Conservation (phyloP, 2,888 invertebrate genomes). For the Polyommatus iphigenia region DNA sequence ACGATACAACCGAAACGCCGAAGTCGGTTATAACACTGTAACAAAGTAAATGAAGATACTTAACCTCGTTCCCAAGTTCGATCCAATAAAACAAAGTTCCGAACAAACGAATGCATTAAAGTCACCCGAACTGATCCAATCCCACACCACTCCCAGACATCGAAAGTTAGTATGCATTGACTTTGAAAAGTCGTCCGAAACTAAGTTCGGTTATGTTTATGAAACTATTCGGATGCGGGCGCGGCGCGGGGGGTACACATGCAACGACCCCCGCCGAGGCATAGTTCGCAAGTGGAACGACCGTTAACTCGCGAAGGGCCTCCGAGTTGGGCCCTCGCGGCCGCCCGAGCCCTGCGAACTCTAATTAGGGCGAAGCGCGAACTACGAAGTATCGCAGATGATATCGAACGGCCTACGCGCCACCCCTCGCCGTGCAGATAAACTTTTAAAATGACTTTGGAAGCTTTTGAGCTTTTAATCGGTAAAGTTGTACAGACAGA, state of each 20-base stretch:
- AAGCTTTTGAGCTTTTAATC: constrained; percentile 82
- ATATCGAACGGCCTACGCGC: constrained; percentile 72
- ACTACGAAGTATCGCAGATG: constrained; percentile 75
- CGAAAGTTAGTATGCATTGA: constrained; percentile 81
- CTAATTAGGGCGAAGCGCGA: constrained; percentile 68
- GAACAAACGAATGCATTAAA: constrained; percentile 80
- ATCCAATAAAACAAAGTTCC: constrained; percentile 75
- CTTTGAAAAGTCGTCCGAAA: constrained; percentile 81
- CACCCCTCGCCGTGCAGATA: constrained; percentile 73
- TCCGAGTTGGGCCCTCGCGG: constrained; percentile 38
- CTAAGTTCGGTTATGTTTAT: constrained; percentile 81
- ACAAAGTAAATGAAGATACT: constrained; percentile 64
- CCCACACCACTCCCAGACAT: constrained; percentile 78
- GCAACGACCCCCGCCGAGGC: constrained; percentile 79
- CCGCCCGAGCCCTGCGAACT: constrained; percentile 52
- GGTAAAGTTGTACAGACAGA: constrained; percentile 82
- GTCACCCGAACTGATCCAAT: constrained; percentile 76
- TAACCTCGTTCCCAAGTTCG: constrained; percentile 70
- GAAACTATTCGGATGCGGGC: constrained; percentile 79
- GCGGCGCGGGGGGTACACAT: constrained; percentile 75
- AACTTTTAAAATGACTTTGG: constrained; percentile 82
- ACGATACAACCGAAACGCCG: neutral
- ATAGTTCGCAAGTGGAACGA: constrained; percentile 76
- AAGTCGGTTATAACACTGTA: neutral
- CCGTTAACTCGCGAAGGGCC: constrained; percentile 19